Base-by-base conservation (phyloP, 2,888 invertebrate genomes). In the Norana najaformis region DNA sequence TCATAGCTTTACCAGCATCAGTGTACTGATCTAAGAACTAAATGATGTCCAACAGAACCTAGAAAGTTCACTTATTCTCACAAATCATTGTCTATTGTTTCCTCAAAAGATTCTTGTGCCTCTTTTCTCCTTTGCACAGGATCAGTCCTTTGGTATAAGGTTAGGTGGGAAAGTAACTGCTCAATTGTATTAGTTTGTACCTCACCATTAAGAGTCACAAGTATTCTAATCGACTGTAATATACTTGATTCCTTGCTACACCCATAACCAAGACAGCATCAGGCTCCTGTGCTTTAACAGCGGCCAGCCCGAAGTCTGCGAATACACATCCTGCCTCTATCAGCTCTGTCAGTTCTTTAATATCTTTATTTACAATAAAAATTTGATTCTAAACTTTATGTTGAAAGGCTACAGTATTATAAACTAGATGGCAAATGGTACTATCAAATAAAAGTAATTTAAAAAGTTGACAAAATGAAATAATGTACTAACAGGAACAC, bases 401-500 rank as follows among this genome's bases (percentile, higher is more conserved):
- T 30, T 5, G 1, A 47, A n/a, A 69, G 3, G n/a, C n/a, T 30
- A 47, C 20, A 47, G 20, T 23, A 47, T 47, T 8, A 69, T 8
- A 3, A 30, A 13, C 30, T 0, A 69, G n/a, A 69, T 69, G 69
- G n/a, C n/a, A 69, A 69, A n/a, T 69, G 8, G 69, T n/a, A 69
- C 30, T 69, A n/a, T 8, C 69, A 69, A 69, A n/a, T n/a, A 69
- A 69, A 41, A 6, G n/a, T n/a, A 30, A 16, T 3, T n/a, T 30
- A 69, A 1, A 23, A 53, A 30, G 30, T 6, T 30, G 47, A 69
- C 30, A 69, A n/a, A 69, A 30, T n/a, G 30, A 69, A 69, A 69
- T 47, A 36, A 20, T 41, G 23, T 34, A 89, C 89, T 89, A 37
- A 90, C 90, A 41, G 89, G 88, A 11, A 90, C 47, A 34, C 90